phyloP scores from a whole-genome alignment of 35 echinoderm and acorn worm species.

The Ophiothrix spiculata region DNA sequence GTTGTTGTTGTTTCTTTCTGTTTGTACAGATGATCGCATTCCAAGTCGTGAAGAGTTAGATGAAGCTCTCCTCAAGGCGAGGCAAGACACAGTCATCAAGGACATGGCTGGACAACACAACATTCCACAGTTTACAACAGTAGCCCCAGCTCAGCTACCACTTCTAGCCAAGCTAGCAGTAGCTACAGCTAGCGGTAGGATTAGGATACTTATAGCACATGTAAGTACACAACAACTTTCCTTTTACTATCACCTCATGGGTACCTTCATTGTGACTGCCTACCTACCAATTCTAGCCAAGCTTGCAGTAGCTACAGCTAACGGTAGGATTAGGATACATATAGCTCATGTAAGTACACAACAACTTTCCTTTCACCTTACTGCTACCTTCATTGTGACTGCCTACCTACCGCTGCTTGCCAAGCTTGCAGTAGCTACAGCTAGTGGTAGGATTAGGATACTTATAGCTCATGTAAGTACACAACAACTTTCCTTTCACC shows the following conservation, averaged over 20 bases:
- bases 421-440: constrained; percentile 71
- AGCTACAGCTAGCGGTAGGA: constrained; percentile 60
- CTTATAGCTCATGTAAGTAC: constrained; percentile 77
- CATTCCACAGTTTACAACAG: constrained; percentile 62
- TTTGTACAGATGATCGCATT: constrained; percentile 45
- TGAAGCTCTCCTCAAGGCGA: constrained; percentile 54
- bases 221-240: no score
- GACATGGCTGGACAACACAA: constrained; percentile 59
- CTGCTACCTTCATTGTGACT: no score
- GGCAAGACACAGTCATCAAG: constrained; percentile 75
- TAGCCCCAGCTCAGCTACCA: constrained; percentile 85
- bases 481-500: no score
- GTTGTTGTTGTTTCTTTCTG: no score
- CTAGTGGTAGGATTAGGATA: constrained; percentile 64
- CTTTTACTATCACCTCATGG: no score
- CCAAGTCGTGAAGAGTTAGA: constrained; percentile 82
- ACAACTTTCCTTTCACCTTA: no score
- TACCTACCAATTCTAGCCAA: constrained; percentile 85
- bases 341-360: constrained; percentile 81
- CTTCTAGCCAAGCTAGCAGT: constrained; percentile 80
- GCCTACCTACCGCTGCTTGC: constrained; percentile 84
- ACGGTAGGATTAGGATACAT: constrained; percentile 62
- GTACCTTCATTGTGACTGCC: no score
- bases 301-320: constrained; percentile 64
- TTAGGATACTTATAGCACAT: constrained; percentile 73